These are phyloP conservation scores for human (Homo sapiens) DNA, from an alignment of 2,113 vertebrate genomes.

Conservation along the genomic window DNA sequence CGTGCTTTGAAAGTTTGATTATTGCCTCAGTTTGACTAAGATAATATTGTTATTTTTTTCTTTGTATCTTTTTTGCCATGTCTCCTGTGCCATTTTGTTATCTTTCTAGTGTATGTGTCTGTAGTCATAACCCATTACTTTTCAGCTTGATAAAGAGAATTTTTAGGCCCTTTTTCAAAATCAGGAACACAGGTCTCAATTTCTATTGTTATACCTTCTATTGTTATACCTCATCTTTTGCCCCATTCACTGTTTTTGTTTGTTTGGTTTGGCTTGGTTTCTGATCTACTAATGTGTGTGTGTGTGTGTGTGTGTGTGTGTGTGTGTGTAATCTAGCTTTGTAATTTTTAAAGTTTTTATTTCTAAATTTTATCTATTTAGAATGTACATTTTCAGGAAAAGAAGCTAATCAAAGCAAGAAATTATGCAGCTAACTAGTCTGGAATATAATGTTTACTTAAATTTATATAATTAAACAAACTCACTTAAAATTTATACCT, in stretches of 20 bases:
- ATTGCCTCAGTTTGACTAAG: not conserved
- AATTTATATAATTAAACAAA: not conserved
- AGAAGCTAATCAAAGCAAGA: not conserved
- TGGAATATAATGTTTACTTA: not conserved
- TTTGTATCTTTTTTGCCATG: not conserved
- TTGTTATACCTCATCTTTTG: not conserved
- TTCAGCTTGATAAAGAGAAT: not conserved
- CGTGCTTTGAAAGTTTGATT: not conserved
- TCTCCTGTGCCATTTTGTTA: not conserved
- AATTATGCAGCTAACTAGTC: not conserved
- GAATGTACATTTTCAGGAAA: not conserved
- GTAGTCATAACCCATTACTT: not conserved
- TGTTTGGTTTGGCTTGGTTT: not conserved
- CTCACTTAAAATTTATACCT: not conserved
- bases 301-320: too few species aligned
- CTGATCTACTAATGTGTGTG: not conserved
- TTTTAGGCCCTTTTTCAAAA: not conserved
- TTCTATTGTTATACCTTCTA: not conserved
- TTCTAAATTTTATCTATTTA: not conserved
- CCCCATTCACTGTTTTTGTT: not conserved
- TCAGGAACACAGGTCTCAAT: not conserved
- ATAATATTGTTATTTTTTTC: not conserved
- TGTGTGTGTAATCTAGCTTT: too few species aligned
- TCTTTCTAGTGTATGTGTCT: not conserved
- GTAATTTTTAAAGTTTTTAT: not conserved